Conservation (phyloP, 1,140 invertebrate species). For the Cataglyphis hispanica region DNA sequence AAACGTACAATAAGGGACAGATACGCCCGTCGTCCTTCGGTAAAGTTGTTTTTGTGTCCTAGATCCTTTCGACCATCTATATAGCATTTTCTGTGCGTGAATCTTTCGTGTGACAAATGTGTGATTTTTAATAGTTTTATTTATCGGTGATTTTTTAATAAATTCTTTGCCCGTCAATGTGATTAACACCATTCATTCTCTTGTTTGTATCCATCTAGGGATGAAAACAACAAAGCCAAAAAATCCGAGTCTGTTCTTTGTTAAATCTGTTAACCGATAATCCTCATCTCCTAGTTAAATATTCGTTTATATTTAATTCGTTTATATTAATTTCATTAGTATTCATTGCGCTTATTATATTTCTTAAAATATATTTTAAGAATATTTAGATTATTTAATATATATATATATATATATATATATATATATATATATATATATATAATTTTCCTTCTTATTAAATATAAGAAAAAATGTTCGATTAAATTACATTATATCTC, state of each 20-base stretch:
- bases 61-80: conserved; percentile 8
- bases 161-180: background rate
- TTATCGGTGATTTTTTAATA: background rate
- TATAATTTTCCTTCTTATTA: no score
- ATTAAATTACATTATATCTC: background rate
- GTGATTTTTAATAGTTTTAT: background rate
- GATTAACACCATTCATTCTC: background rate
- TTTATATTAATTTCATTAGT: background rate
- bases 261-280: background rate
- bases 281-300: background rate
- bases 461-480: background rate
- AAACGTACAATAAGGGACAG: conserved; percentile 49
- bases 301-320: background rate
- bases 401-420: no score
- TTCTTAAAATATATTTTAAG: background rate
- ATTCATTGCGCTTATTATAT: background rate
- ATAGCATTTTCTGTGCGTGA: background rate
- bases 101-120: background rate
- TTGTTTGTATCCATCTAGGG: background rate
- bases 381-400: no score
- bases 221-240: background rate
- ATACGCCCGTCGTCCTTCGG: conserved; percentile 13
- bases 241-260: background rate
- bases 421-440: no score
- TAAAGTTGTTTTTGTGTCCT: conserved; percentile 29